Evolutionary conservation across 2,797 vertebrate species (phyloP), one percentile per base, ranked within the genome.

Genomic region (Ceyx erithaca): DNA sequence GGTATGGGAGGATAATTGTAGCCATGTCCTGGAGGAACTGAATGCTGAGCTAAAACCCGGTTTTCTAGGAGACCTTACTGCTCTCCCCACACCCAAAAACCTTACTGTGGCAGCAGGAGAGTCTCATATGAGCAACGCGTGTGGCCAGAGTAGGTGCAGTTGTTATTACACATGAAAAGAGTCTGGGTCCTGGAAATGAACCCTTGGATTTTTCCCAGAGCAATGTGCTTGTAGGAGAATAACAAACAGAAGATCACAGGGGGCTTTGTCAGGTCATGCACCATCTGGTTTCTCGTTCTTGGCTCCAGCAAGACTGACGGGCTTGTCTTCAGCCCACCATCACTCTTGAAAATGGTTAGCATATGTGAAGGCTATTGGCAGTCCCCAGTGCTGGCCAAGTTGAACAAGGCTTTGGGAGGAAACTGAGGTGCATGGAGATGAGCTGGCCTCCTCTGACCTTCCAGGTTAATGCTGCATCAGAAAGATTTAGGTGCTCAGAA

Each of bases 171-270:
- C 70, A 85, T 80, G 82, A 92, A 71, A 87, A 73, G 80, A 85
- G 48, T 3, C 87, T 67, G 77, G 63, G 69, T 72, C 67, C 82
- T 89, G 87, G 92, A 96, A 94, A 92, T 0, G 1, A 89, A 92
- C 48, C n/a, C 89, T 93, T 83, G 83, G 87, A 81, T 92, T 86
- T 92, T 89, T 91, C 87, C 87, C 82, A 93, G 73, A 5, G 11
- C 87, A 40, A 33, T 6, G 43, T 48, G 45, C 55, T 85, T 14
- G 43, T n/a, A 87, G 63, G 91, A 87, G 66, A 94, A 91, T 54
- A 96, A 96, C 80, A 95, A 96, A 94, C 91, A 93, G 86, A 89
- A 89, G 84, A 87, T 90, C 81, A 46, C 66, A 87, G 79, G 72
- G 93, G 79, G 33, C 90, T 90, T 59, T 61, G 66, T 9, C 69